Conservation (phyloP, 2,113 vertebrate genomes). For the Callopanchax toddi region DNA sequence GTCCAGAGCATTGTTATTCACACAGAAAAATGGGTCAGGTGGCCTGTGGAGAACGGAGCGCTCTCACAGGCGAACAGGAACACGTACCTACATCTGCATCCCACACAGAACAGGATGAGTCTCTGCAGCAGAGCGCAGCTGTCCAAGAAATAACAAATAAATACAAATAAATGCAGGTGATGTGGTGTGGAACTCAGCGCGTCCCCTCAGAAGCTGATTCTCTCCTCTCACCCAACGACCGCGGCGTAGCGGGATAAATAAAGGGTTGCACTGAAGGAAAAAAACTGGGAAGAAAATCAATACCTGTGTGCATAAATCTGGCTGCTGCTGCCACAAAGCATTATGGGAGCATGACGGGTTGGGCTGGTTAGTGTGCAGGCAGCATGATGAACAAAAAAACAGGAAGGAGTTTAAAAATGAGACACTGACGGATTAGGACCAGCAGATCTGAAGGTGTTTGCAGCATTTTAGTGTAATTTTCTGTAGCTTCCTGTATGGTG, state of each 20-base stretch:
- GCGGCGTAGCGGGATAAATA: constrained; percentile 73
- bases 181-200: constrained; percentile 42
- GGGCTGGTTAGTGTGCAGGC: constrained; percentile 49
- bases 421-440: background rate
- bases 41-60: constrained; percentile 69
- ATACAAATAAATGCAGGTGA: constrained; percentile 59
- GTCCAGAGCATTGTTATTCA: constrained; percentile 74
- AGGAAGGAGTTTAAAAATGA: background rate
- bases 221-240: constrained; percentile 53
- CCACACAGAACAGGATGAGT: constrained; percentile 50
- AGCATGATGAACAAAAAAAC: constrained; percentile 15
- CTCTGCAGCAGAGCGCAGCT: constrained; percentile 34
- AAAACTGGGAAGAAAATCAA: constrained; percentile 84
- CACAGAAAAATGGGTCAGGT: constrained; percentile 79
- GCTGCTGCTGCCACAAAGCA: constrained; percentile 83
- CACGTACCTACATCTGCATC: constrained; percentile 54
- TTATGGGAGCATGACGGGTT: constrained; percentile 81
- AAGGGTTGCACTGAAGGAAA: constrained; percentile 80
- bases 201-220: constrained; percentile 46
- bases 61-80: constrained; percentile 55
- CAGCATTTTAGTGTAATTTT: no score
- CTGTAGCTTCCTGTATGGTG: no score
- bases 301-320: constrained; percentile 92
- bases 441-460: no score
- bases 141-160: constrained; percentile 60